These are phyloP conservation scores for Nephrotoma guestfalica DNA, from an alignment of 2,888 invertebrate genomes.

Conservation along the genomic window DNA sequence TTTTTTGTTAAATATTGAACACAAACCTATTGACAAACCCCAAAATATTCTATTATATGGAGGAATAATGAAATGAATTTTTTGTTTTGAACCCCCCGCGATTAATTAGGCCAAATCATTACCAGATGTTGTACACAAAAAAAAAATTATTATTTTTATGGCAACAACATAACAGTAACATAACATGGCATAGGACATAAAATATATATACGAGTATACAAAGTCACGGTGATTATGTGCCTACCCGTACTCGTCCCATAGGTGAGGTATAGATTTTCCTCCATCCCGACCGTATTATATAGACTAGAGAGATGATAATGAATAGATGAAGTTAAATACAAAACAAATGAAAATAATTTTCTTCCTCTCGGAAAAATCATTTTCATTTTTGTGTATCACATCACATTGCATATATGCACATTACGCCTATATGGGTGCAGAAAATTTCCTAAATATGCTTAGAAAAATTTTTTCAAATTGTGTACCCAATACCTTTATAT, in stretches of 20 bases:
- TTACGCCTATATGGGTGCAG: background rate
- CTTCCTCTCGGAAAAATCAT: background rate
- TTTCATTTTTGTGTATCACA: background rate
- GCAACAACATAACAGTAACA: background rate
- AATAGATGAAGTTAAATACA: background rate
- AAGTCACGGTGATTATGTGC: background rate
- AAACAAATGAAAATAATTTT: background rate
- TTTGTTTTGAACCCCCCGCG: slow-evolving; percentile 14
- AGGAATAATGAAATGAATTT: background rate
- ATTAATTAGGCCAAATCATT: slow-evolving; percentile 36
- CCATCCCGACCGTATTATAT: background rate
- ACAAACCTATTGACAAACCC: background rate
- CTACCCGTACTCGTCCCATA: too few species aligned
- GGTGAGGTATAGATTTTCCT: background rate
- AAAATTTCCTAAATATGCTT: background rate
- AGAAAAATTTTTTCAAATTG: background rate
- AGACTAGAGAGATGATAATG: background rate
- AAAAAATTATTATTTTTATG: background rate
- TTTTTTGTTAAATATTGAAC: background rate
- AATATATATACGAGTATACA: background rate
- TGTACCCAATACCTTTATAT: background rate
- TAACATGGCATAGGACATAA: background rate
- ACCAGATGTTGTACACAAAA: slow-evolving; percentile 27
- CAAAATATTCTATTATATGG: background rate
- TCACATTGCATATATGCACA: background rate